Evolutionary conservation across 2,797 vertebrate species (phyloP).

Genomic region (Strix occidentalis): DNA sequence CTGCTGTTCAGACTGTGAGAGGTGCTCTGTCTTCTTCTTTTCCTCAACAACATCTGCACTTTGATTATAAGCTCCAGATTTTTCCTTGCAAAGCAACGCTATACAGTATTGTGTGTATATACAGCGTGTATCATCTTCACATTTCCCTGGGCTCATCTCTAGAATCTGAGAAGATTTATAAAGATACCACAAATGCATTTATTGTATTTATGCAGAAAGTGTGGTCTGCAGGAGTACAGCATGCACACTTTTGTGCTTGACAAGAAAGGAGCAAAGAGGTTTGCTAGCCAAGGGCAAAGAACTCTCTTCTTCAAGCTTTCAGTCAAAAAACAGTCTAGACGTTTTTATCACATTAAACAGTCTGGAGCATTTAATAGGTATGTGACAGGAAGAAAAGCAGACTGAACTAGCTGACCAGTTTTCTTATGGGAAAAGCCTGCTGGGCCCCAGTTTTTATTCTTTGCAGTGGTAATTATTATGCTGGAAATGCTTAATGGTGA

Average conservation of each 20-base stretch:
- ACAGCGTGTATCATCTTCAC: background rate
- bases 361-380: constrained; percentile 43
- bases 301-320: constrained; percentile 38
- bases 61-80: background rate
- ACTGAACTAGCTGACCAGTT: constrained; percentile 27
- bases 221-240: background rate
- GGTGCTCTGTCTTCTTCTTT: background rate
- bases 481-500: background rate
- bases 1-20: background rate
- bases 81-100: background rate
- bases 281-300: constrained; percentile 60
- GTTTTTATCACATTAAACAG: constrained; percentile 54
- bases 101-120: background rate
- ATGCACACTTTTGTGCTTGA: background rate
- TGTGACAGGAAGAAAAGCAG: constrained; percentile 37
- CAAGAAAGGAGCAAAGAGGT: constrained; percentile 8
- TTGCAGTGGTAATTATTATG: background rate
- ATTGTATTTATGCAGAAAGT: background rate
- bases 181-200: background rate
- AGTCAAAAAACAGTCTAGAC: constrained; percentile 39
- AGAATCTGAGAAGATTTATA: background rate
- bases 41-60: background rate
- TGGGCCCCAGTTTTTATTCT: background rate
- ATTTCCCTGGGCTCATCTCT: background rate
- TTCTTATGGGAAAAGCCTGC: constrained; percentile 14